Percentiles rank a stretch among this genome's conserved stretches.
Conservation (phyloP, 2,888 invertebrate genomes). For the Aleiodes leptofemur region DNA sequence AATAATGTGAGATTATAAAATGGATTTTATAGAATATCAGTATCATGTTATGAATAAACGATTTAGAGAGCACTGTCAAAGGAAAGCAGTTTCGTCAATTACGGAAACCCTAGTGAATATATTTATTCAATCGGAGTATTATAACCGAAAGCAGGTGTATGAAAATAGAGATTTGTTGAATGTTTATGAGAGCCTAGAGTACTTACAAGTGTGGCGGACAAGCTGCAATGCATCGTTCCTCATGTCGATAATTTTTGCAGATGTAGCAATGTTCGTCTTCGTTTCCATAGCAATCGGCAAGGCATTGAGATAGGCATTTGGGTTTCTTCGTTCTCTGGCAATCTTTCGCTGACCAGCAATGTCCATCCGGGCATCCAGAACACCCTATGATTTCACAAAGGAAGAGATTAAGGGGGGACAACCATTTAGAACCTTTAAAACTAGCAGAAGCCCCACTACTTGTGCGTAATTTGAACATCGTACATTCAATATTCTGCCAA, state of each 20-base stretch:
- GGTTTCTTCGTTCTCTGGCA: slow-evolving; percentile 77
- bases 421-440: no score
- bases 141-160: neutral
- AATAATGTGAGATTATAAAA: no score
- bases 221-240: slow-evolving; percentile 78
- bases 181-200: slow-evolving; percentile 2
- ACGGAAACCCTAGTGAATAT: no score
- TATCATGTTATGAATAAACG: no score
- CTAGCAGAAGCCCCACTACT: no score
- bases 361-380: slow-evolving; percentile 77
- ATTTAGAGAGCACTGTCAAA: no score
- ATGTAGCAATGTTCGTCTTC: slow-evolving; percentile 80
- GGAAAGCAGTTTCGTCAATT: no score
- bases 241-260: slow-evolving; percentile 79
- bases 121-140: no score
- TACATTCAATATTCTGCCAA: no score
- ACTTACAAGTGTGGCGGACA: slow-evolving; percentile 84
- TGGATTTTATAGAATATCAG: no score
- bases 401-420: neutral
- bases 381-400: slow-evolving; percentile 77
- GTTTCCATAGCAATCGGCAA: slow-evolving; percentile 84
- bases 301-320: slow-evolving; percentile 84
- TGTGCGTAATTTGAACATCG: no score
- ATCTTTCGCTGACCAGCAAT: slow-evolving; percentile 75
- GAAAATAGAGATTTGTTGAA: neutral